These are phyloP conservation scores for Pheosia gnoma DNA, from an alignment of 2,888 invertebrate genomes.

Conservation along the genomic window DNA sequence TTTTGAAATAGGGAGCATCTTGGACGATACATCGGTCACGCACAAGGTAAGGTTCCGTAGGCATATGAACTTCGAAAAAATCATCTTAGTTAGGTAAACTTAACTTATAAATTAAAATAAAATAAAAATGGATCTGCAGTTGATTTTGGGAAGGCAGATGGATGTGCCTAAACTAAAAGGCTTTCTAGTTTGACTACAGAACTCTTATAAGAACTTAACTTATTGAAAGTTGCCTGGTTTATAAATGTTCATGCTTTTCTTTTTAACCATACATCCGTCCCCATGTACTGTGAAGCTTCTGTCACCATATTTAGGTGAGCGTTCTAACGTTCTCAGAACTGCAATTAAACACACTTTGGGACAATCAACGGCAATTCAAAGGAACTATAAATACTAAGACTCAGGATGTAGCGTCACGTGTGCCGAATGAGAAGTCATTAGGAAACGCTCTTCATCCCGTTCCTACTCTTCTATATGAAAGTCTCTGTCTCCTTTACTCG, in stretches of 20 bases:
- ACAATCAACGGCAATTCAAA: slow-evolving; percentile 52
- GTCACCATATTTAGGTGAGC: background rate
- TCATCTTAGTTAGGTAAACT: too few species aligned
- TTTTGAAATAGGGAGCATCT: too few species aligned
- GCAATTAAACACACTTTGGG: slow-evolving; percentile 32
- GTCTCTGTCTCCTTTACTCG: slow-evolving; percentile 14
- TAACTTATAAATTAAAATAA: too few species aligned
- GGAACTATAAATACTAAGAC: slow-evolving; percentile 60
- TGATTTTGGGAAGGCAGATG: too few species aligned
- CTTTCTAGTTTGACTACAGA: too few species aligned
- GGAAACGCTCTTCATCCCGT: slow-evolving; percentile 9
- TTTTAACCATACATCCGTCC: background rate
- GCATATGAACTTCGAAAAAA: too few species aligned
- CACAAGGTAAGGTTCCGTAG: too few species aligned
- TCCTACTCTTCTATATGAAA: slow-evolving; percentile 8
- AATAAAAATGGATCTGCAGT: too few species aligned
- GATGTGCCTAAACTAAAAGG: too few species aligned
- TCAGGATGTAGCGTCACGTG: slow-evolving; percentile 52
- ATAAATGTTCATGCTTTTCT: background rate
- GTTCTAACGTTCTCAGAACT: slow-evolving; percentile 16
- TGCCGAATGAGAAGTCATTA: slow-evolving; percentile 35
- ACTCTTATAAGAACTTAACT: too few species aligned
- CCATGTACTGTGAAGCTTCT: background rate
- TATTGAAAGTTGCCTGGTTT: background rate
- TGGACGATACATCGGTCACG: too few species aligned